Conservation (phyloP, 2,888 invertebrate species). For the Zhengitettix transpicula region DNA sequence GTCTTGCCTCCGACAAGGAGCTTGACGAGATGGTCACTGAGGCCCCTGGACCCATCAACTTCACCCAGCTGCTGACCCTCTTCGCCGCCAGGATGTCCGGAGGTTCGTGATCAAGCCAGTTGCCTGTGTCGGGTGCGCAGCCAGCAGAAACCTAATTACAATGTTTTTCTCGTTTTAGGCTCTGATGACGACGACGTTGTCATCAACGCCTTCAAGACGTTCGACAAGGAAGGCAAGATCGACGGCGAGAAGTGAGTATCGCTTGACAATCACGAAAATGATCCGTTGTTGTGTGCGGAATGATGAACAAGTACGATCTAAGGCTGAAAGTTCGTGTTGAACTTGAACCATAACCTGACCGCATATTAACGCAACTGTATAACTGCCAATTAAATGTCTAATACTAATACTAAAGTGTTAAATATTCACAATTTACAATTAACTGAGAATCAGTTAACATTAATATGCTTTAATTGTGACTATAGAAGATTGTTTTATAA, state of each 20-base stretch:
- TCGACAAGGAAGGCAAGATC: constrained; percentile 77
- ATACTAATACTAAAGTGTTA: too few species aligned
- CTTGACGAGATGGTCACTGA: constrained; percentile 77
- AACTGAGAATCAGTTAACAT: too few species aligned
- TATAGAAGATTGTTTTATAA: too few species aligned
- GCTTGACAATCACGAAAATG: too few species aligned
- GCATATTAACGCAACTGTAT: too few species aligned
- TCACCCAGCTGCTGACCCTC: constrained; percentile 82
- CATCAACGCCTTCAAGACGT: constrained; percentile 80
- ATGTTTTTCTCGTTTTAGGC: constrained; percentile 25
- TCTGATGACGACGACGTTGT: constrained; percentile 85
- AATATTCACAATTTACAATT: too few species aligned
- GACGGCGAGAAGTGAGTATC: constrained; percentile 56
- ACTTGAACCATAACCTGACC: not conserved
- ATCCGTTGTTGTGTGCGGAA: not conserved
- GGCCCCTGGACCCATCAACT: constrained; percentile 84
- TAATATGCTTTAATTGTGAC: too few species aligned
- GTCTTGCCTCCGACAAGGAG: constrained; percentile 78
- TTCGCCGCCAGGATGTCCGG: constrained; percentile 87
- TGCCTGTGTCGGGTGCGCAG: too few species aligned
- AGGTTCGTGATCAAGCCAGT: constrained; percentile 25
- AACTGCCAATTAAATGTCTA: too few species aligned
- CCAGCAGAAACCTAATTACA: not conserved
- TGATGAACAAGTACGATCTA: constrained; percentile 2
- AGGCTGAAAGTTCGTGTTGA: not conserved